Conservation (phyloP, 2,797 vertebrate species). For the Lepus oiostolus region DNA sequence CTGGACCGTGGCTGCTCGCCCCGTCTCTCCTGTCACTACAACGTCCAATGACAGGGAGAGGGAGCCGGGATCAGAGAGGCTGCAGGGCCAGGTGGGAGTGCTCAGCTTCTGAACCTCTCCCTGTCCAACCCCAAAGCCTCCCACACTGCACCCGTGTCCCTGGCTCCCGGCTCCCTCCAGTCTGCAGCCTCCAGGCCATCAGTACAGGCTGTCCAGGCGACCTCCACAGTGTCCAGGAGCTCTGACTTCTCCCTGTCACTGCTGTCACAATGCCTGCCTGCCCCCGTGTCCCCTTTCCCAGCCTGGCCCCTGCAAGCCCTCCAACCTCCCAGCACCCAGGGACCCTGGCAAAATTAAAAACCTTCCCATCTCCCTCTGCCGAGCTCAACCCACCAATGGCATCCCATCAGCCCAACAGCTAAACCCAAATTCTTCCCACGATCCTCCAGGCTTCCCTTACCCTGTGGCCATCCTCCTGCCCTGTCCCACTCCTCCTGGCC, state of each 20-base stretch:
- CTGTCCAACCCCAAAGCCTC: neutral
- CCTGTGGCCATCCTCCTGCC: too few relatives aligned
- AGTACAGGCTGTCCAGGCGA: neutral
- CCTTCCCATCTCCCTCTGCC: neutral
- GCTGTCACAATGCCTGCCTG: accelerated
- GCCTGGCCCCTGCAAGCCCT: too few relatives aligned
- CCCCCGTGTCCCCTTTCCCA: neutral
- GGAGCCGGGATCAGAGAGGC: constrained; percentile 7
- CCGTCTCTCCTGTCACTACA: neutral
- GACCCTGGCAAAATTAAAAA: neutral
- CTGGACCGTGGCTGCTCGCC: neutral
- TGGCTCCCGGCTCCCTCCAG: neutral
- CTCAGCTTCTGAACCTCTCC: neutral
- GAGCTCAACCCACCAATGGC: neutral
- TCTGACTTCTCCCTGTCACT: neutral
- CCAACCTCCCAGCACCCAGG: neutral
- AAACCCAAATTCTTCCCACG: neutral
- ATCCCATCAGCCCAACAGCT: neutral
- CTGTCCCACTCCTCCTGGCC: neutral
- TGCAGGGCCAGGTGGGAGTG: neutral
- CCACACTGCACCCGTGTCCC: neutral
- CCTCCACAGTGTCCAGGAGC: neutral
- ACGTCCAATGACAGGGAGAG: neutral
- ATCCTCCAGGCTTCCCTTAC: neutral
- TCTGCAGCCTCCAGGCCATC: neutral